Evolutionary conservation across 2,888 invertebrate genomes (phyloP).

Genomic region (Psylliodes chrysocephalus): DNA sequence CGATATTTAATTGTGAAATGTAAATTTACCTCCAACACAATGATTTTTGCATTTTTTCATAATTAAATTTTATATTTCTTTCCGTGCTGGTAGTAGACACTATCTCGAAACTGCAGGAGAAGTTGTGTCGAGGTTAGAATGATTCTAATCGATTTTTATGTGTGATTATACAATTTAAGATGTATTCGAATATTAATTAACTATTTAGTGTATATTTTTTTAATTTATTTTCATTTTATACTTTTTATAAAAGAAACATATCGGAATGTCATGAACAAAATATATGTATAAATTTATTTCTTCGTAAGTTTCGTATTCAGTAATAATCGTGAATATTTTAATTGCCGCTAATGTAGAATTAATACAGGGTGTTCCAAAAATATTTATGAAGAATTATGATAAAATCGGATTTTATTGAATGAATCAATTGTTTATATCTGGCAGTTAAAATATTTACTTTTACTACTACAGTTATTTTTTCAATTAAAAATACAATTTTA

Average conservation of each 20-base stretch:
- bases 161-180: constrained; percentile 27
- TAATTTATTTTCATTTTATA: constrained; percentile 32
- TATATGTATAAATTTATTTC: constrained; percentile 3
- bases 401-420: too few species aligned
- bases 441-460: neutral
- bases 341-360: neutral
- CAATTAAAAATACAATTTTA: neutral
- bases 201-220: constrained; percentile 29
- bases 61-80: neutral
- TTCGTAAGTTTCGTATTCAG: constrained; percentile 3
- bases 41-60: too few species aligned
- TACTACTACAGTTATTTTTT: neutral
- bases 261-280: constrained; percentile 22
- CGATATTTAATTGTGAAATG: too few species aligned
- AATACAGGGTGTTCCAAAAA: too few species aligned
- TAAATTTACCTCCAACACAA: too few species aligned
- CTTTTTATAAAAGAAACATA: constrained; percentile 31
- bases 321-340: neutral
- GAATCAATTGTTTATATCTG: neutral
- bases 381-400: too few species aligned
- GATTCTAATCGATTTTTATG: constrained; percentile 9
- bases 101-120: neutral
- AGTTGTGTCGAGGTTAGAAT: neutral
- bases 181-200: constrained; percentile 28
- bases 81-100: neutral